These are phyloP conservation scores for Phasianus colchicus DNA, from an alignment of 2,113 vertebrate species.

Conservation along the genomic window DNA sequence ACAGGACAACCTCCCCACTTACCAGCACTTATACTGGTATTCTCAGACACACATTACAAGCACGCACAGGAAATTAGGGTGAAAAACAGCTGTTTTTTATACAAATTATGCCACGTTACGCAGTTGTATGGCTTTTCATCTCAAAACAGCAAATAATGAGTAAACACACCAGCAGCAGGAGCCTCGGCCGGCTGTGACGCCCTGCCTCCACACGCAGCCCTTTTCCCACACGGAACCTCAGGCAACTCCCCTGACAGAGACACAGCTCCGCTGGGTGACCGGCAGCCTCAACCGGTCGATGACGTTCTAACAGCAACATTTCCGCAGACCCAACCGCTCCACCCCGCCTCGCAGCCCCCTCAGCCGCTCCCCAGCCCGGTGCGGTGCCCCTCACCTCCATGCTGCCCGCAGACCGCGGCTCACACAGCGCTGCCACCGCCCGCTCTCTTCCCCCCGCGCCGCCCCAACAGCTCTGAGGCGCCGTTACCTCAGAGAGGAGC, in stretches of 20 bases:
- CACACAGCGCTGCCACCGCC: fast-evolving
- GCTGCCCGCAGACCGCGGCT: background rate
- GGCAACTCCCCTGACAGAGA: background rate
- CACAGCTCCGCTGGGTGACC: no score
- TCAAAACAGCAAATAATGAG: background rate
- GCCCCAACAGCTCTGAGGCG: background rate
- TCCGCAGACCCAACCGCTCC: fast-evolving
- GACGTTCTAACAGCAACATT: background rate
- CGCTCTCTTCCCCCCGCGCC: background rate
- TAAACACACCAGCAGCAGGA: fast-evolving
- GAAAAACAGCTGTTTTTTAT: fast-evolving
- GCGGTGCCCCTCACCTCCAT: constrained; percentile 21
- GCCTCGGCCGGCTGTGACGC: fast-evolving
- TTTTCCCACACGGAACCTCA: fast-evolving
- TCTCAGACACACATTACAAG: background rate
- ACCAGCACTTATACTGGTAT: fast-evolving
- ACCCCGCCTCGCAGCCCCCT: background rate
- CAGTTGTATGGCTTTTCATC: fast-evolving
- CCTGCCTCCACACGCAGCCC: fast-evolving
- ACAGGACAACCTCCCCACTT: fast-evolving
- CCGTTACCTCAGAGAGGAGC: background rate
- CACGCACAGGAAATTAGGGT: fast-evolving
- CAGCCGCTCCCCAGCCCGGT: fast-evolving
- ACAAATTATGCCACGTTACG: fast-evolving
- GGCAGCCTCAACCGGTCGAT: fast-evolving